phyloP scores from a whole-genome alignment of 2,888 invertebrate genomes.

The Nymphalis urticae region DNA sequence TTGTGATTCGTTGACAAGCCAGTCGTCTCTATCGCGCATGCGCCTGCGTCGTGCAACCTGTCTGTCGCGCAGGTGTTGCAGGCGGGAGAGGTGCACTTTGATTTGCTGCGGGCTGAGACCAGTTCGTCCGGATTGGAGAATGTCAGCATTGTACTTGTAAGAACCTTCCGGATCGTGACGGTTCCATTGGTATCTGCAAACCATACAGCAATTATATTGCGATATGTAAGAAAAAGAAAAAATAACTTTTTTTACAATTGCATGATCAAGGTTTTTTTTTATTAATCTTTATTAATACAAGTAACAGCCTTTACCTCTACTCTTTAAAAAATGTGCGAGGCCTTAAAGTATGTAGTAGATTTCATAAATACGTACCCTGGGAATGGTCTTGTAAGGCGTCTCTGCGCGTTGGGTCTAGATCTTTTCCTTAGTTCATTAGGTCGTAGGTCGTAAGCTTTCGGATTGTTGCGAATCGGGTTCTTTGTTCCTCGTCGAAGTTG shows the following conservation, averaged over 20 bases:
- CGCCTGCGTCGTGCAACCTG: slow-evolving; percentile 66
- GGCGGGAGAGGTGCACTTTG: slow-evolving; percentile 64
- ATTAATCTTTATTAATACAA: too few relatives aligned
- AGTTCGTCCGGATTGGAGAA: slow-evolving; percentile 69
- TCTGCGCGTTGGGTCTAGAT: slow-evolving; percentile 51
- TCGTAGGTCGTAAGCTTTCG: slow-evolving; percentile 48
- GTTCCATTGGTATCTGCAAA: slow-evolving; percentile 71
- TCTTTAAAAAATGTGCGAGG: neutral
- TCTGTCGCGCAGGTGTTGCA: slow-evolving; percentile 68
- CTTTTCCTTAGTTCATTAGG: slow-evolving; percentile 64
- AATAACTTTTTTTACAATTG: too few relatives aligned
- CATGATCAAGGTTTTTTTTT: too few relatives aligned
- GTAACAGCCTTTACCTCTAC: too few relatives aligned
- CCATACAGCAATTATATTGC: neutral
- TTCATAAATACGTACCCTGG: slow-evolving; percentile 60
- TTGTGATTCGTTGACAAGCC: slow-evolving; percentile 65
- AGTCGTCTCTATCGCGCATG: slow-evolving; percentile 57
- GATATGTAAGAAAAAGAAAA: too few relatives aligned
- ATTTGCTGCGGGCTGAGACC: slow-evolving; percentile 69
- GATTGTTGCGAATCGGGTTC: slow-evolving; percentile 44
- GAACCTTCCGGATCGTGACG: slow-evolving; percentile 74
- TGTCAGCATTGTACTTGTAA: slow-evolving; percentile 66
- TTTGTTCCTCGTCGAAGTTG: slow-evolving; percentile 46
- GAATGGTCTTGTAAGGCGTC: slow-evolving; percentile 70
- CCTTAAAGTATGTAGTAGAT: neutral